Evolutionary conservation across 2,888 invertebrate species (phyloP).

Genomic region (Silvanus unidentatus): DNA sequence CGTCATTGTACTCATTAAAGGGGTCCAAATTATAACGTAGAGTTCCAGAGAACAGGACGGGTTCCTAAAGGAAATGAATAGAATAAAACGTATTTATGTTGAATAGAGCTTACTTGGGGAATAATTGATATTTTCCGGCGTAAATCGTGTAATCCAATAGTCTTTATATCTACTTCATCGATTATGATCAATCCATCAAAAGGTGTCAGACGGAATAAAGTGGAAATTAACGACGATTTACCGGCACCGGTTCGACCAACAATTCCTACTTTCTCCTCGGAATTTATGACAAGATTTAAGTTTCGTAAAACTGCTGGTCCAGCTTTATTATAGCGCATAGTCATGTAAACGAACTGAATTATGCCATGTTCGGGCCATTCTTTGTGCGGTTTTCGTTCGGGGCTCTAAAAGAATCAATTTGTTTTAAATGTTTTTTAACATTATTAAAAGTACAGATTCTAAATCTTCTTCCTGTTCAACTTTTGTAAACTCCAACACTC

Average conservation of each 20-base stretch:
- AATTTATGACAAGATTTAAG: constrained; percentile 47
- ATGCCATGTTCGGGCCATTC: constrained; percentile 60
- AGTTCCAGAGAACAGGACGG: constrained; percentile 60
- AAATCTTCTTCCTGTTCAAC: constrained; percentile 47
- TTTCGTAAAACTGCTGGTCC: constrained; percentile 60
- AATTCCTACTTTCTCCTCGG: constrained; percentile 52
- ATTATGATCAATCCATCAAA: constrained; percentile 51
- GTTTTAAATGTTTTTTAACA: constrained; percentile 5
- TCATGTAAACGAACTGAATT: constrained; percentile 55
- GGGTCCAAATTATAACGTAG: constrained; percentile 63
- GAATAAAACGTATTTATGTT: constrained; percentile 5
- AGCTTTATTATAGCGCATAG: constrained; percentile 56
- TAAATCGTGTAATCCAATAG: constrained; percentile 52
- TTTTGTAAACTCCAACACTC: constrained; percentile 58
- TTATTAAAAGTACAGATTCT: constrained; percentile 37
- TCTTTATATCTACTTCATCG: constrained; percentile 48
- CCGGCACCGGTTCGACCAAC: constrained; percentile 59
- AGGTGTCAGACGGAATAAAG: constrained; percentile 54
- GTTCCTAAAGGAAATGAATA: constrained; percentile 49
- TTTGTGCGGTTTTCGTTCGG: constrained; percentile 49
- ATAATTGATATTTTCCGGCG: constrained; percentile 57
- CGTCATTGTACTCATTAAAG: constrained; percentile 48
- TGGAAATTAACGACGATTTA: constrained; percentile 50
- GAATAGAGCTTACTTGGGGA: constrained; percentile 49
- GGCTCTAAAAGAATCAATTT: constrained; percentile 25